Evolutionary conservation across 1,140 invertebrate genomes (phyloP), one percentile per base, ranked within the genome.

Genomic region (Lanistes nyassanus): DNA sequence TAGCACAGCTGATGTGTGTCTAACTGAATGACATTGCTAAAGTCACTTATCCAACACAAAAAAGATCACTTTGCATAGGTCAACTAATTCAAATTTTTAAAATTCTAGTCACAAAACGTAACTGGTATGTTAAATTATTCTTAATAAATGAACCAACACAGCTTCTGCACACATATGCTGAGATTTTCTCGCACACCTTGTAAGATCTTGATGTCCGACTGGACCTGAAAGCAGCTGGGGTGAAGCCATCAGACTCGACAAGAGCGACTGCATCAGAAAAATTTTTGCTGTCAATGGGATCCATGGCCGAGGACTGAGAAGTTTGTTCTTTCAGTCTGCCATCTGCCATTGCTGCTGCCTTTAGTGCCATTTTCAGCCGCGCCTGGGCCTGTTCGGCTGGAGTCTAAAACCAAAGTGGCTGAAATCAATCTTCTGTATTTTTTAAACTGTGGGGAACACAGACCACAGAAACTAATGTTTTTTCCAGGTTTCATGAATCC

Each of bases 241-340:
- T 55, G 26, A 72, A 72, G 70, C 51, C 26, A n/a, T 72, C 70
- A 13, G 70, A 39, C n/a, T 72, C 70, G 19, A 72, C 60, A 56
- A 7, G 37, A 56, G 70, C 56, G 34, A 72, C 70, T 3, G 70
- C 70, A n/a, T 72, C 70, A 16, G 70, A 37, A 72, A 72, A 72
- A 29, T 72, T 31, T 56, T 60, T 55, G 3, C 70, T 55, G 26
- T 55, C 56, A 21, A 72, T 55, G 2, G 70, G 70, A 26, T 56
- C 42, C 42, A 42, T 36, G 11, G 69, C n/a, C 5, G 36, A 39
- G 1, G 34, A n/a, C 68, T 36, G 51, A 29, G 47, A 7, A 26
- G 70, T 21, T 19, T 60, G 34, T 16, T 72, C 70, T 26, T 72
- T 72, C 23, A 72, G 36, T 36, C 60, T 72, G 13, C 60, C 70